Evolutionary conservation across 1,140 invertebrate genomes (phyloP), one percentile per base, ranked within the genome.

Genomic region (Zaprionus davidi): DNA sequence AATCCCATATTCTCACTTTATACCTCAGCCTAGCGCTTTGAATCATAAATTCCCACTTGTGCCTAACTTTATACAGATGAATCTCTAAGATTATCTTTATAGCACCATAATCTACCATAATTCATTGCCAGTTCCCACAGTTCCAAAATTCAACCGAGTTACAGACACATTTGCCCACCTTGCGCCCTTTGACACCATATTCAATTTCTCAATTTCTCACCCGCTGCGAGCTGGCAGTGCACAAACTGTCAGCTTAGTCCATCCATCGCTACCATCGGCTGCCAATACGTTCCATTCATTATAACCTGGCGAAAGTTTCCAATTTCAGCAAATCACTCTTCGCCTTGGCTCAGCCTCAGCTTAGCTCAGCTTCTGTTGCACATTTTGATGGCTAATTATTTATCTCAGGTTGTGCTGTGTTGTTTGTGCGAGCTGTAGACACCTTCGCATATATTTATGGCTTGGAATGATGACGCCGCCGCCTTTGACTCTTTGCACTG

Each of bases 381-480:
- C 73, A 65, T 71, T 76, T 76, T 62, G 71, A 55, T 73, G 57
- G 67, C 12, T 76, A 76, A 71, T 76, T 76, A 76, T 76, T 71
- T 66, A 75, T 70, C 59, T 38, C 59, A 51, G 28, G 9, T 28
- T 28, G 28, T 13, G 28, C n/a, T 62, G 51, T 56, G 58, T 57
- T 75, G 67, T 75, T 67, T 75, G 41, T 51, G 34, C 58, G 53
- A 26, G 24, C 13, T 56, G 24, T 57, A 57, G 51, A 70, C 66
- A 70, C 46, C 46, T 51, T 67, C 17, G 11, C n/a, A 34, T 22
- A 46, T 74, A 64, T 75, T 71, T 75, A 71, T 71, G 67, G 64
- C 67, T 36, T 7, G 36, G 22, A 55, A 51, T 34, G 31, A 34
- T 34, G 31, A 41, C 38, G 38, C 38, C 38, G 15, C 41, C 53